Percentiles rank a stretch among this genome's conserved stretches.
These are phyloP conservation scores for Coremacera marginata DNA, from an alignment of 2,888 invertebrate genomes.

Conservation along the genomic window DNA sequence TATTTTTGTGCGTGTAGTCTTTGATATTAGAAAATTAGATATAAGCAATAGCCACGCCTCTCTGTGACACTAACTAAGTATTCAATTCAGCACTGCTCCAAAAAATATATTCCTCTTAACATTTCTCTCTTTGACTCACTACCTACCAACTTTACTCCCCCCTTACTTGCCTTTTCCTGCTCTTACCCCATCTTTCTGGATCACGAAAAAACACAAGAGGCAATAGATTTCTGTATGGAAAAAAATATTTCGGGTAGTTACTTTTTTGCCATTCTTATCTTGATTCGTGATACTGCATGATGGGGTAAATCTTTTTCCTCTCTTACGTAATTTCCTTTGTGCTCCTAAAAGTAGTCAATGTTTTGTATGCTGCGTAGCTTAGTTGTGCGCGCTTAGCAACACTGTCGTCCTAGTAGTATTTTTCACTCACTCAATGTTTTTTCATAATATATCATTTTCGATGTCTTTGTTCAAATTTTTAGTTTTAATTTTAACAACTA, in stretches of 20 bases:
- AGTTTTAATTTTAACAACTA: neutral
- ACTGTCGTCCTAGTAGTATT: neutral
- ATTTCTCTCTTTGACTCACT: neutral
- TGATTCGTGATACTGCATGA: too few relatives aligned
- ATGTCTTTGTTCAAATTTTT: neutral
- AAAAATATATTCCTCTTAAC: neutral
- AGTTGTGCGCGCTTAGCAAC: conserved; percentile 1
- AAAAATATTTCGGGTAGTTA: too few relatives aligned
- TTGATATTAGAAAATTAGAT: neutral
- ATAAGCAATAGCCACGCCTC: neutral
- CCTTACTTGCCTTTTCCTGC: neutral
- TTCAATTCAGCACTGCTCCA: neutral
- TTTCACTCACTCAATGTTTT: neutral
- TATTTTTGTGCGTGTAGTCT: neutral
- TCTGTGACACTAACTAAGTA: neutral
- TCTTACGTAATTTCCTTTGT: neutral
- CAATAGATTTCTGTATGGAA: too few relatives aligned
- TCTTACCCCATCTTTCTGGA: neutral
- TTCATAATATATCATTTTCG: neutral
- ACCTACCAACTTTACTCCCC: too few relatives aligned
- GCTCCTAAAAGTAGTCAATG: conserved; percentile 26
- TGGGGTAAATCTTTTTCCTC: too few relatives aligned
- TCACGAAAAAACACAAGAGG: too few relatives aligned
- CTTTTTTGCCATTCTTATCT: too few relatives aligned
- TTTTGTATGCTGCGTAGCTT: conserved; percentile 15